A percentile compares a stretch with the other conserved stretches of the same genome.
Conservation (phyloP, 2,888 invertebrate genomes). For the Zygothrica quintamaculata region DNA sequence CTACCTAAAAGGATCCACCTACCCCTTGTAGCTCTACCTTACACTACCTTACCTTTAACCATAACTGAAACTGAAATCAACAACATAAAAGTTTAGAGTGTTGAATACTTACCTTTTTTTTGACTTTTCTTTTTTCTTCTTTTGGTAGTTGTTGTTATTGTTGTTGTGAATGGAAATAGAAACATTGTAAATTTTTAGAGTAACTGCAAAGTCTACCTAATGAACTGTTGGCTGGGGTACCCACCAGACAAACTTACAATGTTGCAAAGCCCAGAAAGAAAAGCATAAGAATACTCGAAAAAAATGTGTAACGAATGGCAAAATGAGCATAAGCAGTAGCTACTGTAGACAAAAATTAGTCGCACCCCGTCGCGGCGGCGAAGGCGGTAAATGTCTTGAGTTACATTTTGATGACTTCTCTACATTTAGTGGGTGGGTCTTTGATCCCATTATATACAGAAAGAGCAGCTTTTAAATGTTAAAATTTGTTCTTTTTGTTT, state of each 20-base stretch:
- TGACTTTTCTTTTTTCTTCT: too few relatives aligned
- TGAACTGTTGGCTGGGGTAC: slow-evolving; percentile 77
- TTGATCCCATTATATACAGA: slow-evolving; percentile 61
- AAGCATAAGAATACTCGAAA: slow-evolving; percentile 1
- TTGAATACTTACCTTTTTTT: slow-evolving; percentile 50
- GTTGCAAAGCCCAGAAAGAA: slow-evolving; percentile 56
- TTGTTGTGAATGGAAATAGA: slow-evolving; percentile 8
- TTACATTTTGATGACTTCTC: slow-evolving; percentile 79
- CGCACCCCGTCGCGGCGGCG: slow-evolving; percentile 56
- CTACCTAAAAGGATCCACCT: slow-evolving; percentile 37
- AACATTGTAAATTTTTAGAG: slow-evolving; percentile 49
- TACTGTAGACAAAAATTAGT: slow-evolving; percentile 65
- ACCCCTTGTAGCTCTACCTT: slow-evolving; percentile 28
- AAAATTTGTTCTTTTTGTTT: slow-evolving; percentile 49
- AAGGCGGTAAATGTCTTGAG: slow-evolving; percentile 66
- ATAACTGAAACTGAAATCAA: slow-evolving; percentile 25
- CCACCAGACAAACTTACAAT: not conserved
- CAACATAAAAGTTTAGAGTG: slow-evolving; percentile 41
- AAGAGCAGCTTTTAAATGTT: slow-evolving; percentile 72
- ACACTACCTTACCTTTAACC: too few relatives aligned
- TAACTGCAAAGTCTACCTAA: slow-evolving; percentile 82
- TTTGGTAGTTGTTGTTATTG: too few relatives aligned
- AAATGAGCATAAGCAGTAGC: slow-evolving; percentile 54
- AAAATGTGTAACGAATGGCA: slow-evolving; percentile 70
- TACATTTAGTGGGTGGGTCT: slow-evolving; percentile 57